Evolutionary conservation across 2,113 vertebrate species (phyloP).

Genomic region (Engystomops pustulosus): DNA sequence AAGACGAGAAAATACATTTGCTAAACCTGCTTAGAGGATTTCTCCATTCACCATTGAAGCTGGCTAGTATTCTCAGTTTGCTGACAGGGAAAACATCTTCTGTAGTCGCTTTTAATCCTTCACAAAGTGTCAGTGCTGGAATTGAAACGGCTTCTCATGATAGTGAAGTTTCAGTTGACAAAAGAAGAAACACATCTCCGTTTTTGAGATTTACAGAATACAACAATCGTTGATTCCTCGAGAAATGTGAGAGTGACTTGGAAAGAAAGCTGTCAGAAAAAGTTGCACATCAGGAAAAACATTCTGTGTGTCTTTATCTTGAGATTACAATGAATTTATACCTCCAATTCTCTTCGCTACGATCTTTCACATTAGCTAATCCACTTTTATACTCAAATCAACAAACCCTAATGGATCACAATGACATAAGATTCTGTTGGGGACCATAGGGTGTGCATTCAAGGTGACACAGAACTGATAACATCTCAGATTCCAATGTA

Average conservation of each 20-base stretch:
- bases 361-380: neutral
- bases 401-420: neutral
- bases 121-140: conserved; percentile 5
- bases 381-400: neutral
- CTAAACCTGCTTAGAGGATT: conserved; percentile 19
- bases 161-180: conserved; percentile 20
- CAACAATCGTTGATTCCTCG: neutral
- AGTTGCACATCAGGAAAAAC: neutral
- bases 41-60: conserved; percentile 29
- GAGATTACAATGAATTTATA: neutral
- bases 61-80: neutral
- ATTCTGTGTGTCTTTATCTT: neutral
- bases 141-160: conserved; percentile 17
- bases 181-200: conserved; percentile 29
- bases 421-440: no score
- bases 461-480: no score
- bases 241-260: neutral
- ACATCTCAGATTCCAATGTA: no score
- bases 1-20: conserved; percentile 24
- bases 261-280: neutral
- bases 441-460: no score
- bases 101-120: conserved; percentile 20
- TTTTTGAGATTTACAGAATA: conserved; percentile 8
- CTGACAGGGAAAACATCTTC: conserved; percentile 18
- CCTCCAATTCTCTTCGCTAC: neutral